phyloP scores from a whole-genome alignment of 2,888 invertebrate species.

The Tigriopus californicus region DNA sequence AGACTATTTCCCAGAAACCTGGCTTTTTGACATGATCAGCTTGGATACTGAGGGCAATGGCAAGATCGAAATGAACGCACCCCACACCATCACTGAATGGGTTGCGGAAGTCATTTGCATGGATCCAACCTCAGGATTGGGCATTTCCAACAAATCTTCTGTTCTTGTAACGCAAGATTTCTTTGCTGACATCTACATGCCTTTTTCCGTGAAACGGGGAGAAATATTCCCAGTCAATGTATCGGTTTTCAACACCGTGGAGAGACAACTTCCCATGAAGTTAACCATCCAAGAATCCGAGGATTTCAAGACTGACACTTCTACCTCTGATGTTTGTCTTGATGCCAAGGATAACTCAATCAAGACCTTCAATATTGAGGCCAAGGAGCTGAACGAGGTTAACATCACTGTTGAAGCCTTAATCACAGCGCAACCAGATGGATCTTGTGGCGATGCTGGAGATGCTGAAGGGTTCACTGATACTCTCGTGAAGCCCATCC shows the following conservation, averaged over 20 bases:
- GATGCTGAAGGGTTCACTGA: conserved; percentile 1
- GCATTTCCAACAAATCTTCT: background rate
- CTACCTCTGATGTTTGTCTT: background rate
- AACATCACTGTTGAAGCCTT: conserved; percentile 15
- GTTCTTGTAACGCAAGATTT: conserved; percentile 15
- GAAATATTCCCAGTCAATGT: conserved; percentile 19
- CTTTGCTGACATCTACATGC: conserved; percentile 20
- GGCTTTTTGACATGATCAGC: conserved; percentile 12
- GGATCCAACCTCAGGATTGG: background rate
- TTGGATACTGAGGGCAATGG: conserved; percentile 2
- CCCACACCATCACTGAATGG: conserved; percentile 16
- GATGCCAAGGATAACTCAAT: background rate
- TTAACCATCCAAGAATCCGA: conserved; percentile 2
- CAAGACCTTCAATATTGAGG: background rate
- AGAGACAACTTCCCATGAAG: conserved; percentile 17
- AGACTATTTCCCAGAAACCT: conserved; percentile 15
- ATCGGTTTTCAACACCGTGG: conserved; percentile 19
- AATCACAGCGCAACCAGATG: background rate
- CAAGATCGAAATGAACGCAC: conserved; percentile 4
- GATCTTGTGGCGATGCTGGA: background rate
- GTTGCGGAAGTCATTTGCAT: conserved; percentile 14
- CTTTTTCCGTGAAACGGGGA: conserved; percentile 19
- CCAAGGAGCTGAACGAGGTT: conserved; percentile 5
- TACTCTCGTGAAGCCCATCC: conserved; percentile 2
- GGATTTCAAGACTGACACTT: background rate